A percentile compares a stretch with the other conserved stretches of the same genome.
phyloP scores from a whole-genome alignment of 2,888 invertebrate species.

The Mythimna impura region DNA sequence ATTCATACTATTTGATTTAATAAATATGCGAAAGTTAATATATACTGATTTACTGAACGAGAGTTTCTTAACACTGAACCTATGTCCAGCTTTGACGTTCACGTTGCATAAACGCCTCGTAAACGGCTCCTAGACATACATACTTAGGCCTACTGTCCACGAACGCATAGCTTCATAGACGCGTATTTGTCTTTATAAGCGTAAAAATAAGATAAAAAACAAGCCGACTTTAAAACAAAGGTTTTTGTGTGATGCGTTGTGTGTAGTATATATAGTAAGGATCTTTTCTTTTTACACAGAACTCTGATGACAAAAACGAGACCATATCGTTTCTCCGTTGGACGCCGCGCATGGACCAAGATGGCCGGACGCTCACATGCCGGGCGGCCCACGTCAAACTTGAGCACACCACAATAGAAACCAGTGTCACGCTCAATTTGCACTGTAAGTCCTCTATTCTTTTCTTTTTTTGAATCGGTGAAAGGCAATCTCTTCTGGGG shows the following conservation, averaged over 20 bases:
- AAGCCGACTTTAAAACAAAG: too few species aligned
- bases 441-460: slow-evolving; percentile 93
- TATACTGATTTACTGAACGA: too few species aligned
- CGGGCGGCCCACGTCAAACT: slow-evolving; percentile 95
- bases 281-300: slow-evolving; percentile 84
- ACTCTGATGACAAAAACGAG: slow-evolving; percentile 95
- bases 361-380: slow-evolving; percentile 94
- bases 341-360: slow-evolving; percentile 94
- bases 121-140: too few species aligned
- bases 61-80: too few species aligned
- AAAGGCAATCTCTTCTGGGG: slow-evolving; percentile 20
- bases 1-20: not conserved
- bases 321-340: slow-evolving; percentile 94
- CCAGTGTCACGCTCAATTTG: slow-evolving; percentile 95
- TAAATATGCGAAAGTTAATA: not conserved
- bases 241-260: too few species aligned
- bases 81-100: too few species aligned
- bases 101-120: too few species aligned
- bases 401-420: slow-evolving; percentile 93
- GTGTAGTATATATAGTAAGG: too few species aligned
- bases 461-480: slow-evolving; percentile 37
- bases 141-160: too few species aligned
- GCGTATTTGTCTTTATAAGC: too few species aligned
- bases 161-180: too few species aligned
- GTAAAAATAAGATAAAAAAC: too few species aligned